These are phyloP conservation scores for Uloborus diversus DNA, from an alignment of 1,140 invertebrate genomes.

Conservation along the genomic window DNA sequence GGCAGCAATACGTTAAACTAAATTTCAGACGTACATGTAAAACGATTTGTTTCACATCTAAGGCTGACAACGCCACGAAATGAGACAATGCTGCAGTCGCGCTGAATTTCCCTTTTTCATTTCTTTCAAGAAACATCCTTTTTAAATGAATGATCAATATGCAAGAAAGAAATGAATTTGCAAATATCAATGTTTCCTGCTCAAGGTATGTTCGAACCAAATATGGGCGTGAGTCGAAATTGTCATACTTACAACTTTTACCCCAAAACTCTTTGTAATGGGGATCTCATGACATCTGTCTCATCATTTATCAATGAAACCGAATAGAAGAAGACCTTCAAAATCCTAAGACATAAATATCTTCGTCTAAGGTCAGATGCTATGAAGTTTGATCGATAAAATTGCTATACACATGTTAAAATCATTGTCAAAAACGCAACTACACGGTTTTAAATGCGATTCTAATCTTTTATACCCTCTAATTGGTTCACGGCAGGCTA, in stretches of 20 bases:
- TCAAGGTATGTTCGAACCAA: too few relatives aligned
- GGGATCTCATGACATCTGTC: slow-evolving; percentile 4
- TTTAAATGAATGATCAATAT: too few relatives aligned
- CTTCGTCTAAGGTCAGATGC: slow-evolving; percentile 21
- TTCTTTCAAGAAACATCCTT: too few relatives aligned
- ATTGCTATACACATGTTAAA: neutral
- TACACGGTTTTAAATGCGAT: slow-evolving; percentile 22
- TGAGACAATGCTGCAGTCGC: too few relatives aligned
- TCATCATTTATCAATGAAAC: slow-evolving; percentile 15
- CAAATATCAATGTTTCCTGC: too few relatives aligned
- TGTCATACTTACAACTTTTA: neutral
- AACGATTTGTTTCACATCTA: too few relatives aligned
- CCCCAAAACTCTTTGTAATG: neutral
- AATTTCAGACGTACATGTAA: too few relatives aligned
- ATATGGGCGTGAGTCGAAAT: slow-evolving; percentile 16
- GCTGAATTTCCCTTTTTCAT: too few relatives aligned
- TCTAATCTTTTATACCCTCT: neutral
- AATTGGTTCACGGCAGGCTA: slow-evolving; percentile 22
- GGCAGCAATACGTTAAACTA: too few relatives aligned
- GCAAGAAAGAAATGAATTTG: too few relatives aligned
- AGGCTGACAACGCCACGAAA: too few relatives aligned
- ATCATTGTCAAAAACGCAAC: neutral
- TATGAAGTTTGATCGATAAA: neutral
- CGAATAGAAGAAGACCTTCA: neutral
- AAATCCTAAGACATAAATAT: slow-evolving; percentile 25